Evolutionary conservation across 2,113 vertebrate species (phyloP).

Genomic region (Phylloscopus trochiloides): DNA sequence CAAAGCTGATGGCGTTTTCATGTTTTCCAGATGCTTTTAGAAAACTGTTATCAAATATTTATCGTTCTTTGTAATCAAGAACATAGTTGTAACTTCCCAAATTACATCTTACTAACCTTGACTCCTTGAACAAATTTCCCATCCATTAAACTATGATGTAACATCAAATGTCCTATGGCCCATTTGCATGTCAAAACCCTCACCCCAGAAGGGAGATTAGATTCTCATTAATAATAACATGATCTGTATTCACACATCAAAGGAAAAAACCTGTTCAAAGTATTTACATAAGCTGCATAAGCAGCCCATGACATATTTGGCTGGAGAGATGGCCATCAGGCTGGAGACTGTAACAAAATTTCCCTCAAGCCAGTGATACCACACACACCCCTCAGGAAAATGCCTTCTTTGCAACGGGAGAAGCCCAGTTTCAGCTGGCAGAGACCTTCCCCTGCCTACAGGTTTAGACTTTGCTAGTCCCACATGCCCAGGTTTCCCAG

Average conservation of each 20-base stretch:
- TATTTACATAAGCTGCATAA: neutral
- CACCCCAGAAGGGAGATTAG: neutral
- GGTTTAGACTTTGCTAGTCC: neutral
- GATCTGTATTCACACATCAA: neutral
- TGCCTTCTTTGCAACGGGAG: neutral
- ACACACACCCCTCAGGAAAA: neutral
- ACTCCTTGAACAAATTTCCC: neutral
- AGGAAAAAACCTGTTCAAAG: neutral
- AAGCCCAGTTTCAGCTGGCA: neutral
- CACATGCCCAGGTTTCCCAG: rapidly evolving
- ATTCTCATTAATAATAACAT: neutral
- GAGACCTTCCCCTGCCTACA: neutral
- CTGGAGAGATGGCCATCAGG: neutral
- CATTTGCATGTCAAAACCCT: neutral
- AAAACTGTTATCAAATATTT: neutral
- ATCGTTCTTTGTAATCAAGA: neutral
- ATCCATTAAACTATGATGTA: neutral
- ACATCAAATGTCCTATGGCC: neutral
- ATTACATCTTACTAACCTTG: neutral
- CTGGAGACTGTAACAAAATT: neutral
- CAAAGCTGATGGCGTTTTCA: neutral
- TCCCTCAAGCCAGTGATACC: neutral
- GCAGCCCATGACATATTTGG: neutral
- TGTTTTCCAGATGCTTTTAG: neutral
- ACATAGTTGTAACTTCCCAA: neutral